Conservation (phyloP, 2,797 vertebrate species). For the Gadopsis marmoratus region DNA sequence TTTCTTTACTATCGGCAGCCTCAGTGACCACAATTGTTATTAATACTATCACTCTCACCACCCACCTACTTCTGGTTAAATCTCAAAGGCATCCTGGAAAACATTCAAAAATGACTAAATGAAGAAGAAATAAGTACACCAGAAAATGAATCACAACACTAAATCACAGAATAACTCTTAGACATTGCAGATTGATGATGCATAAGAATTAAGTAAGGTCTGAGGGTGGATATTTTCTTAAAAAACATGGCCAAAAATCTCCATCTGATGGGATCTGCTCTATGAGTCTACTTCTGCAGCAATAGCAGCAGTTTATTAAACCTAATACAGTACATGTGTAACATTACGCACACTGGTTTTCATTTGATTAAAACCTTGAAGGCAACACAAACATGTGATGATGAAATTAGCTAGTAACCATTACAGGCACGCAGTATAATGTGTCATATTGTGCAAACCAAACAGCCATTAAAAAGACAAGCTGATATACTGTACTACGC, state of each 20-base stretch:
- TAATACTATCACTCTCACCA: neutral
- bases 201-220: neutral
- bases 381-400: slow-evolving; percentile 6
- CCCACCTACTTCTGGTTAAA: neutral
- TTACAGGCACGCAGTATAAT: neutral
- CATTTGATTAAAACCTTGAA: slow-evolving; percentile 27
- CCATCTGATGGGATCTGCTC: neutral
- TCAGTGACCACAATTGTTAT: neutral
- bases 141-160: neutral
- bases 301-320: slow-evolving; percentile 11
- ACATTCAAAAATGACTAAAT: slow-evolving; percentile 2
- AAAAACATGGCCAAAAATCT: neutral
- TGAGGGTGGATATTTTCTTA: slow-evolving; percentile 13
- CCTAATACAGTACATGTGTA: neutral
- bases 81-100: neutral
- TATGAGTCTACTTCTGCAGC: neutral
- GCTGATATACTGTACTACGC: neutral
- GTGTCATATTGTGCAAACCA: slow-evolving; percentile 32
- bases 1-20: neutral
- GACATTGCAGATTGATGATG: slow-evolving; percentile 15
- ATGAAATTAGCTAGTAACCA: slow-evolving; percentile 20
- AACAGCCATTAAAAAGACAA: slow-evolving; percentile 3
- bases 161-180: slow-evolving; percentile 17
- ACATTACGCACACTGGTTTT: slow-evolving; percentile 3
- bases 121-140: neutral